These are phyloP conservation scores for Leuciscus idus DNA, from an alignment of 2,113 vertebrate genomes.

Conservation along the genomic window DNA sequence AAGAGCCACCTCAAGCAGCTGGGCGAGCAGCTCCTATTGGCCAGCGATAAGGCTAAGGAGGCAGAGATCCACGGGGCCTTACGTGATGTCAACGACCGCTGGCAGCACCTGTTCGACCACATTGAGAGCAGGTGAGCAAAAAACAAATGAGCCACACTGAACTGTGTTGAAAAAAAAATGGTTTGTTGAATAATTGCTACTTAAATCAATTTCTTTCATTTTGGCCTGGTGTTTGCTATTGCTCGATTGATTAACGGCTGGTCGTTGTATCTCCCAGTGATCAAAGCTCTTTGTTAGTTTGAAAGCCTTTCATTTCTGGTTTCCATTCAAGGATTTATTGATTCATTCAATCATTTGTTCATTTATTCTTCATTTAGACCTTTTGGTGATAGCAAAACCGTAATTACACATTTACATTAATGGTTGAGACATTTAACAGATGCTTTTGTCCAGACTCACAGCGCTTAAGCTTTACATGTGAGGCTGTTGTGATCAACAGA, in stretches of 20 bases:
- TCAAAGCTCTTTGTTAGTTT: neutral
- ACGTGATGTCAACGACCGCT: conserved; percentile 86
- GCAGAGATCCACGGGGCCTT: conserved; percentile 85
- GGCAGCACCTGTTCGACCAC: conserved; percentile 90
- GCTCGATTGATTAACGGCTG: neutral
- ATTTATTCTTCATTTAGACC: neutral
- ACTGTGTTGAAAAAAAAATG: neutral
- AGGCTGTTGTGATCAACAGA: neutral
- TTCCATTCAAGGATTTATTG: neutral
- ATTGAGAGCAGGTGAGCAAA: conserved; percentile 87
- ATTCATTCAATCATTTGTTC: neutral
- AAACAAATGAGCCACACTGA: neutral
- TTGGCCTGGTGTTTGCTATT: neutral
- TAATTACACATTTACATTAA: neutral
- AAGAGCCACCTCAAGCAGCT: conserved; percentile 89
- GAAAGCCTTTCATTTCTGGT: neutral
- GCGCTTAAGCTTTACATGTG: neutral
- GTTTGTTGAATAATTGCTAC: neutral
- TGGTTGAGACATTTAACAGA: neutral
- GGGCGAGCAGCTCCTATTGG: conserved; percentile 86
- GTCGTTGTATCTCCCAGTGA: no score
- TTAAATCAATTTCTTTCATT: neutral
- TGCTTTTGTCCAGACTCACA: neutral
- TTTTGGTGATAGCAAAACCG: neutral
- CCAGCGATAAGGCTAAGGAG: conserved; percentile 82